A percentile compares a stretch with the other conserved stretches of the same genome.
These are phyloP conservation scores for Cyprinodon tularosa DNA, from an alignment of 2,113 vertebrate species.

Conservation along the genomic window DNA sequence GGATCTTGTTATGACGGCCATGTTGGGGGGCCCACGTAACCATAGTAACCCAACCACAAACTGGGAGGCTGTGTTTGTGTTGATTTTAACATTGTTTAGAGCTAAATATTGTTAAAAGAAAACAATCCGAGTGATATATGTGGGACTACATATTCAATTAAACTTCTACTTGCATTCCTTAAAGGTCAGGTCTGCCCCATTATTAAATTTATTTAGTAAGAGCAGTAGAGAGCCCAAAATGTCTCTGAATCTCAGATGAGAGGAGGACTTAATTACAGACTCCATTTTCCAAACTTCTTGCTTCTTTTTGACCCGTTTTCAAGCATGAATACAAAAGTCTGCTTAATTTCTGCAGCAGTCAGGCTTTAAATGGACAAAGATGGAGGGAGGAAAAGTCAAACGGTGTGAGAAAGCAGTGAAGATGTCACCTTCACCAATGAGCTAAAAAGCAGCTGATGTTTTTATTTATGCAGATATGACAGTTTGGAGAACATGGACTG, in stretches of 20 bases:
- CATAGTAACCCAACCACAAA: constrained; percentile 62
- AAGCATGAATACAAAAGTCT: no score
- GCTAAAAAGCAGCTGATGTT: not conserved
- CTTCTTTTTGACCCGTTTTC: no score
- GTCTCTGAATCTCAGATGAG: no score
- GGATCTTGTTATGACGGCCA: constrained; percentile 76
- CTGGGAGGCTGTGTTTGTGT: constrained; percentile 41
- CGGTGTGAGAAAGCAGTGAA: no score
- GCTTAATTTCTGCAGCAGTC: no score
- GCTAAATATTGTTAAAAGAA: not conserved
- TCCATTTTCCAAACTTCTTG: no score
- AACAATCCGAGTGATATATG: not conserved
- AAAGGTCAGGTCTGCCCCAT: not conserved
- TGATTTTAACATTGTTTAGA: constrained; percentile 25
- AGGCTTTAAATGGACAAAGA: no score
- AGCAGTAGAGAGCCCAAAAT: no score
- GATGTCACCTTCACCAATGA: not conserved
- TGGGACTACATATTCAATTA: not conserved
- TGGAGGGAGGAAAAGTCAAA: no score
- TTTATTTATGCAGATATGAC: constrained; percentile 11
- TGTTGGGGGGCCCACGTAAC: constrained; percentile 52
- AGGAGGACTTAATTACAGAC: no score
- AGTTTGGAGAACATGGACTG: constrained; percentile 14
- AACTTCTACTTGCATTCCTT: not conserved
- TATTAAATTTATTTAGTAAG: not conserved